Evolutionary conservation across 2,888 invertebrate species (phyloP), one percentile per base, ranked within the genome.

Genomic region (Halocaridina rubra): DNA sequence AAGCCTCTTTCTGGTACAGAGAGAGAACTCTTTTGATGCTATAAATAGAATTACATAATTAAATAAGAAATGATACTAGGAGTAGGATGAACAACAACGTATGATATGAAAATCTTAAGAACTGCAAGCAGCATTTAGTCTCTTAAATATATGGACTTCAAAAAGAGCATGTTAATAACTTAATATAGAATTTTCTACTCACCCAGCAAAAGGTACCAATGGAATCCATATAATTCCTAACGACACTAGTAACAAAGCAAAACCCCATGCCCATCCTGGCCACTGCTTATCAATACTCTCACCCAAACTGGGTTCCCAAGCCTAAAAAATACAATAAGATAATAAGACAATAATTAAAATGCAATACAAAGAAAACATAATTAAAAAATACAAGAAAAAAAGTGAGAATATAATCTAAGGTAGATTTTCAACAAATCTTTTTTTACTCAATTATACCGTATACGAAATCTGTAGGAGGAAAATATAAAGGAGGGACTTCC

Each of bases 131-230:
- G 59, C n/a, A 3, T 7, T 64, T 24, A 3, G 10, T 61, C 7
- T 19, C 19, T 22, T 10, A 61, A 7, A 5, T 5, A 5, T 59
- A 59, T 13, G 61, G n/a, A 7, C 10, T 3, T 24, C 19, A 13
- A 7, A 10, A 29, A 24, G 4, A n/a, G n/a, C n/a, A n/a, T n/a
- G n/a, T n/a, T n/a, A n/a, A n/a, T n/a, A n/a, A n/a, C n/a, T n/a
- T n/a, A n/a, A n/a, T n/a, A n/a, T n/a, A n/a, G n/a, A n/a, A n/a
- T n/a, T n/a, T n/a, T n/a, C n/a, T n/a, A 77, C 89, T 89, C 90
- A 95, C 96, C 96, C 93, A 0, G 96, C 95, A 90, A 97, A 97
- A 2, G 97, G 97, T 81, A 96, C 92, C 13, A 96, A 92, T 0
- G 96, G 95, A 16, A 95, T 95, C 88, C 94, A 91, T 88, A 97